Evolutionary conservation across 2,888 invertebrate genomes (phyloP).

Genomic region (Agrilus biguttatus): DNA sequence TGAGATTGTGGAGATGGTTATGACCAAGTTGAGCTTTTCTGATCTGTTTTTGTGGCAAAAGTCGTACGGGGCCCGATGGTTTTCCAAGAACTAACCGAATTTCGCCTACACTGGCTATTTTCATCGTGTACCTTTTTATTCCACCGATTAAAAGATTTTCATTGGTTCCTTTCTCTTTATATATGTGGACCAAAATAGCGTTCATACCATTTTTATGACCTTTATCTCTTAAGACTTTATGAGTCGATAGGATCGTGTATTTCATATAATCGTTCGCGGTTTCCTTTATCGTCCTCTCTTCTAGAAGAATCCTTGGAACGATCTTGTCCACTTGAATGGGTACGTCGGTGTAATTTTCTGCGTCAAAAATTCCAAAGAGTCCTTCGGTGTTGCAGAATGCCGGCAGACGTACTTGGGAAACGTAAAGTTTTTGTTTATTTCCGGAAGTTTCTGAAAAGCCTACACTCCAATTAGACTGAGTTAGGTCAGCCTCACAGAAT

Average conservation of each 20-base stretch:
- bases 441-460: slow-evolving; percentile 80
- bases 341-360: slow-evolving; percentile 54
- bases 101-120: slow-evolving; percentile 63
- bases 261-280: slow-evolving; percentile 72
- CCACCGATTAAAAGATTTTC: slow-evolving; percentile 48
- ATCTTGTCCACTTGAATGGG: slow-evolving; percentile 57
- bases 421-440: slow-evolving; percentile 53
- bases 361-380: slow-evolving; percentile 71
- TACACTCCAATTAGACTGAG: slow-evolving; percentile 60
- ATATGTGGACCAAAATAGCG: slow-evolving; percentile 58
- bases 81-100: slow-evolving; percentile 58
- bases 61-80: slow-evolving; percentile 48
- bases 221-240: slow-evolving; percentile 59
- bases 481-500: slow-evolving; percentile 40
- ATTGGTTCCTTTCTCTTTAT: slow-evolving; percentile 40
- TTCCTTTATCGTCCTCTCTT: slow-evolving; percentile 69
- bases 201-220: slow-evolving; percentile 61
- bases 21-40: slow-evolving; percentile 47
- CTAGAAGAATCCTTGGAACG: slow-evolving; percentile 63
- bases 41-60: slow-evolving; percentile 40
- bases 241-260: slow-evolving; percentile 67
- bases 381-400: slow-evolving; percentile 70
- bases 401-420: slow-evolving; percentile 63
- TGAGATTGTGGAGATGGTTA: slow-evolving; percentile 47
- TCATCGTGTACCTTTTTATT: slow-evolving; percentile 49